phyloP scores from a whole-genome alignment of 2,888 invertebrate genomes.

The Cephalotes varians region DNA sequence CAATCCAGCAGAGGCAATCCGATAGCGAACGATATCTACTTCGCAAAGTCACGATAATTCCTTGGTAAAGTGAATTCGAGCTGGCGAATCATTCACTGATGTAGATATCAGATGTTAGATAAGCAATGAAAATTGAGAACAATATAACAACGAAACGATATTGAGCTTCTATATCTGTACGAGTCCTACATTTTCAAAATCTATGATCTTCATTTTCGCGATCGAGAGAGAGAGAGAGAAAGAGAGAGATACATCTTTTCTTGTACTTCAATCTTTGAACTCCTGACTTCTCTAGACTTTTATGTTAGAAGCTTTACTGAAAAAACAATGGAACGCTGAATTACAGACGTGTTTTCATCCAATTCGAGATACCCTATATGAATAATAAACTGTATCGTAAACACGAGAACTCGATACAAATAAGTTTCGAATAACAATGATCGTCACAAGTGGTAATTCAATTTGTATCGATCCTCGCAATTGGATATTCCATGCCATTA shows the following conservation, averaged over 20 bases:
- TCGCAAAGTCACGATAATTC: constrained; percentile 59
- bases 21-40: constrained; percentile 70
- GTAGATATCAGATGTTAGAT: constrained; percentile 38
- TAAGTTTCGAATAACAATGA: constrained; percentile 15
- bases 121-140: constrained; percentile 3
- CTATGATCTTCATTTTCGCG: background rate
- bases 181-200: background rate
- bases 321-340: background rate
- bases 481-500: constrained; percentile 19
- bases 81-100: constrained; percentile 1
- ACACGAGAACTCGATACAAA: constrained; percentile 21
- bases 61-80: constrained; percentile 26
- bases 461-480: constrained; percentile 21
- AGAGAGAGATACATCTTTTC: background rate
- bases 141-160: background rate
- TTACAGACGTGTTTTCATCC: background rate
- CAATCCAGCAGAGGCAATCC: constrained; percentile 66
- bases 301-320: background rate
- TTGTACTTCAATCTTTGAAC: background rate
- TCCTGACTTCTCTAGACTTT: background rate
- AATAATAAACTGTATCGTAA: background rate
- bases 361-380: background rate
- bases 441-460: constrained; percentile 35
- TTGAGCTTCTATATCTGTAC: background rate
- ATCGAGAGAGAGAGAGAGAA: background rate